These are phyloP conservation scores for Camponotus floridanus DNA, from an alignment of 1,140 invertebrate genomes.

Conservation along the genomic window DNA sequence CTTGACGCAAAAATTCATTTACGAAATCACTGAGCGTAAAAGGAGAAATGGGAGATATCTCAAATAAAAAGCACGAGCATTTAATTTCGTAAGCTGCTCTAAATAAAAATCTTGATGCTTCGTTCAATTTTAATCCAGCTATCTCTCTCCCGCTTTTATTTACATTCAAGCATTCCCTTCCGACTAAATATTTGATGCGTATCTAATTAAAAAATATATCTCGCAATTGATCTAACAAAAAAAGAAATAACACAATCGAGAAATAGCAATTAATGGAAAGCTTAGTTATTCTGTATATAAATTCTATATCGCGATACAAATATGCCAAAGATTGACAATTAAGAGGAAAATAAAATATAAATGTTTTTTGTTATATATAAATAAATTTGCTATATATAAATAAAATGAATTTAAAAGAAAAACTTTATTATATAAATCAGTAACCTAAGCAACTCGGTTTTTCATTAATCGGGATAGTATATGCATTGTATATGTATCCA, in stretches of 20 bases:
- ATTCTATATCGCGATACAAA: not conserved
- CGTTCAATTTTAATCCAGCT: constrained; percentile 23
- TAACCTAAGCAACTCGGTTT: not conserved
- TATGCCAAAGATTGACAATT: not conserved
- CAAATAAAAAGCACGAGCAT: constrained; percentile 62
- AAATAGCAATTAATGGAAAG: not conserved
- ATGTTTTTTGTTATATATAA: not conserved
- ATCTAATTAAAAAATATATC: constrained; percentile 50
- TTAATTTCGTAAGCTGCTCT: constrained; percentile 27
- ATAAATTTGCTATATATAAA: not conserved
- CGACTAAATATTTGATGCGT: constrained; percentile 18
- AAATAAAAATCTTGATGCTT: constrained; percentile 54
- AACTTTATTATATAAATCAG: not conserved
- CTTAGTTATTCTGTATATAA: constrained; percentile 2
- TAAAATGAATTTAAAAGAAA: not conserved
- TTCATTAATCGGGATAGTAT: not conserved
- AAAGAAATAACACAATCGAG: not conserved
- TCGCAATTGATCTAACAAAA: not conserved
- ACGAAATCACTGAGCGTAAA: constrained; percentile 61
- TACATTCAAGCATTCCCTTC: not conserved
- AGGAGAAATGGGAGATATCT: constrained; percentile 55
- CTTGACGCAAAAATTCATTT: constrained; percentile 73
- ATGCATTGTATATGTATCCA: not conserved
- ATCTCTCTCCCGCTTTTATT: constrained; percentile 31
- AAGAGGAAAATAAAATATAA: not conserved